phyloP scores from a whole-genome alignment of 1,140 invertebrate genomes.

The Agrypnia vestita region DNA sequence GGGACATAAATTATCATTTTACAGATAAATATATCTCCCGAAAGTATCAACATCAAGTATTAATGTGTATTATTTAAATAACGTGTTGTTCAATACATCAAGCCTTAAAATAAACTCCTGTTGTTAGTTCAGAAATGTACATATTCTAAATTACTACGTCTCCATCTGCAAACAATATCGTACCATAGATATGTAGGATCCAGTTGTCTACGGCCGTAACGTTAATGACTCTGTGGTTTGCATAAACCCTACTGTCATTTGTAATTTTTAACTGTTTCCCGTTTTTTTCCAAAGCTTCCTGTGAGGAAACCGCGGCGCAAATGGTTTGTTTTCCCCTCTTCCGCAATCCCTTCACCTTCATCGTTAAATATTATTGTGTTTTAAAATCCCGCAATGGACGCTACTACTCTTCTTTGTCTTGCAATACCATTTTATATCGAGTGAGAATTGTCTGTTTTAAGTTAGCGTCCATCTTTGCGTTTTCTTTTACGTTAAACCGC shows the following conservation, averaged over 20 bases:
- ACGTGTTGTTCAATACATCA: background rate
- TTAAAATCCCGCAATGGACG: background rate
- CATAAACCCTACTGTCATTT: slow-evolving; percentile 58
- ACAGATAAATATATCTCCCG: too few relatives aligned
- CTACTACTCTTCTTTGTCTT: background rate
- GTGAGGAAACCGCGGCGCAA: slow-evolving; percentile 44
- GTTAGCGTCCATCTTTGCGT: too few relatives aligned
- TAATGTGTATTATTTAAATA: too few relatives aligned
- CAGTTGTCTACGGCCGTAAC: slow-evolving; percentile 6
- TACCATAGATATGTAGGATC: background rate
- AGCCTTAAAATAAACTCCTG: background rate
- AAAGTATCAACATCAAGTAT: too few relatives aligned
- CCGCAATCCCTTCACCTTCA: slow-evolving; percentile 3
- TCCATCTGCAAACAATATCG: background rate
- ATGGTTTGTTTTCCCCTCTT: slow-evolving; percentile 54
- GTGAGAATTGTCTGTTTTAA: too few relatives aligned
- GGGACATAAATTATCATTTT: too few relatives aligned
- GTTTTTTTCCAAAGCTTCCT: slow-evolving; percentile 57
- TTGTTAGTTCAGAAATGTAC: too few relatives aligned
- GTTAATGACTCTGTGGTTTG: slow-evolving; percentile 48
- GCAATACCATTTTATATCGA: too few relatives aligned
- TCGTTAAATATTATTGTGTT: slow-evolving; percentile 24
- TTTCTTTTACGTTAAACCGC: too few relatives aligned
- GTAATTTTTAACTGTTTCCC: slow-evolving; percentile 60
- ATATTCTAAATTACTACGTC: background rate